These are phyloP conservation scores for Sialia sialis DNA, from an alignment of 2,113 vertebrate genomes.

Conservation along the genomic window DNA sequence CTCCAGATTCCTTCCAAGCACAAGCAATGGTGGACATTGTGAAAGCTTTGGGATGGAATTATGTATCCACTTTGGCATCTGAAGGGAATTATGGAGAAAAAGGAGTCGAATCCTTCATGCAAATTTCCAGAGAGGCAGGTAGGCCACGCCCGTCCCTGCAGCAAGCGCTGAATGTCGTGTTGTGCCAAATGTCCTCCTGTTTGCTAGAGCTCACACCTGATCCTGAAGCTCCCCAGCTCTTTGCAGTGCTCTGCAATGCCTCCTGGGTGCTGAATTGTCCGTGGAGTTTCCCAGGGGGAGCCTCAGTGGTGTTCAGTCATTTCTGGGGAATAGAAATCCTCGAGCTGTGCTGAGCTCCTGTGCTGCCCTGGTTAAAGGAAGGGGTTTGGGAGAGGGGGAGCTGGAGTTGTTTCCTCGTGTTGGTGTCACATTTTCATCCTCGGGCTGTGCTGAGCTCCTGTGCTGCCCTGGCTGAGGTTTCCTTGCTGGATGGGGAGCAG, in stretches of 20 bases:
- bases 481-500: neutral
- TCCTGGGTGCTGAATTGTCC: neutral
- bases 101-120: conserved; percentile 95
- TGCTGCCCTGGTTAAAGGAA: no score
- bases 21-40: conserved; percentile 99
- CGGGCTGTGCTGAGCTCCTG: neutral
- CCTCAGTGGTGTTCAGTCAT: neutral
- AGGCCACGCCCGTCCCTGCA: conserved; percentile 47
- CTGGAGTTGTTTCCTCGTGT: no score
- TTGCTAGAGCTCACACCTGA: neutral
- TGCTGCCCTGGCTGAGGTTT: neutral
- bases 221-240: neutral
- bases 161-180: neutral
- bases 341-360: neutral
- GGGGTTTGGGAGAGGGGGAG: no score
- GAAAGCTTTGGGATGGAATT: conserved; percentile 92
- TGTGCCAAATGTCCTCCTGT: neutral
- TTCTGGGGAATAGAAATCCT: neutral
- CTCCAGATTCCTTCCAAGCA: conserved; percentile 97
- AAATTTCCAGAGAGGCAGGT: conserved; percentile 98
- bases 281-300: neutral
- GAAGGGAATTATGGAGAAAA: conserved; percentile 98
- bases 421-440: no score
- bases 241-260: neutral
- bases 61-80: conserved; percentile 95